phyloP scores from a whole-genome alignment of 2,113 vertebrate genomes.

The Stercorarius parasiticus region DNA sequence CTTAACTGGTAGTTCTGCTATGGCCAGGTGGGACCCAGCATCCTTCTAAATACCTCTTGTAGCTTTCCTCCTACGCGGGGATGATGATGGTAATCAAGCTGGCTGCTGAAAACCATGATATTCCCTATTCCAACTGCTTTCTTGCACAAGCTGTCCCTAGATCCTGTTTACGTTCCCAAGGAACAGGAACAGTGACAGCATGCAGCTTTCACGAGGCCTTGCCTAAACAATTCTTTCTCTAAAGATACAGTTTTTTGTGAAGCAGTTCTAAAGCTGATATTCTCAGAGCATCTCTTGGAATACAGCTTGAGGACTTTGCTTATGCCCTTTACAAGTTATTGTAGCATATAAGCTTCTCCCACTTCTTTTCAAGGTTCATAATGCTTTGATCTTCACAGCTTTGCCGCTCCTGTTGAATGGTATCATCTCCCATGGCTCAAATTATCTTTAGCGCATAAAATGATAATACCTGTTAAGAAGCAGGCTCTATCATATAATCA shows the following conservation, averaged over 20 bases:
- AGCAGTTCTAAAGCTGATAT: constrained; percentile 32
- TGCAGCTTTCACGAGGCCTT: constrained; percentile 62
- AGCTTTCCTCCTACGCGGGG: constrained; percentile 44
- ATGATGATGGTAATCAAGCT: constrained; percentile 56
- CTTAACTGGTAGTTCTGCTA: background rate
- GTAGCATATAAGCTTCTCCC: constrained; percentile 16
- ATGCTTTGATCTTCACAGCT: constrained; percentile 53
- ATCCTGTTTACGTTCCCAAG: constrained; percentile 74
- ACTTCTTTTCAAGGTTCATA: constrained; percentile 51
- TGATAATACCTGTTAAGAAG: constrained; percentile 65
- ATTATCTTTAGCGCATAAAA: constrained; percentile 72
- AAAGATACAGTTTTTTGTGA: constrained; percentile 33
- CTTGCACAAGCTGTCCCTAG: constrained; percentile 71
- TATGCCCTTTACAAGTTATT: constrained; percentile 13
- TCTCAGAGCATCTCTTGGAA: constrained; percentile 31
- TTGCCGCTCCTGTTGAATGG: constrained; percentile 43
- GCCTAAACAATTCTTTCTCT: constrained; percentile 54
- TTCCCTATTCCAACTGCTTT: constrained; percentile 71
- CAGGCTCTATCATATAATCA: constrained; percentile 59
- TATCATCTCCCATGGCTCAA: constrained; percentile 69
- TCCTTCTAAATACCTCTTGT: constrained; percentile 56
- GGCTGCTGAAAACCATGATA: constrained; percentile 59
- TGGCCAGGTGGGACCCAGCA: constrained; percentile 22
- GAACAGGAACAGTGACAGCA: constrained; percentile 71
- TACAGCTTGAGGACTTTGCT: constrained; percentile 34